These are phyloP conservation scores for Conomelus anceps DNA, from an alignment of 2,888 invertebrate genomes.

Conservation along the genomic window DNA sequence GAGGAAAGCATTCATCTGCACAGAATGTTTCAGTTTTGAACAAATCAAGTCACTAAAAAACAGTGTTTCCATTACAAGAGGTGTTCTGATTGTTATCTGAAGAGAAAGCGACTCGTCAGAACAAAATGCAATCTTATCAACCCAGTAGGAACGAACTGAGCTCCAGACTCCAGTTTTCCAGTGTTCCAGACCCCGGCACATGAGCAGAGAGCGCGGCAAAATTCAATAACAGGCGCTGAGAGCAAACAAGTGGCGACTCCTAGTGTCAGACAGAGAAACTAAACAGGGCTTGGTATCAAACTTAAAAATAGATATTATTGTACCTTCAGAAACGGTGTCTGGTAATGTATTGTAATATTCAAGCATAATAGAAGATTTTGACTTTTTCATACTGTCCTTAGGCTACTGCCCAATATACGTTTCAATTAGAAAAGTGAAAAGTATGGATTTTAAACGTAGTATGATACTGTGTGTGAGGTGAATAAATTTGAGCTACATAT, in stretches of 20 bases:
- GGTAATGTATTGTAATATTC: too few relatives aligned
- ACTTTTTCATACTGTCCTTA: too few relatives aligned
- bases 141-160: neutral
- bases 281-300: neutral
- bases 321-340: too few relatives aligned
- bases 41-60: neutral
- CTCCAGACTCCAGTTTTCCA: neutral
- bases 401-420: too few relatives aligned
- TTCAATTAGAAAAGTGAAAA: too few relatives aligned
- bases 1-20: neutral
- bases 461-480: too few relatives aligned
- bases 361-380: too few relatives aligned
- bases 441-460: too few relatives aligned
- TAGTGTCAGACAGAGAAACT: neutral
- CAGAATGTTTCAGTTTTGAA: neutral
- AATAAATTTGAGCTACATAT: too few relatives aligned
- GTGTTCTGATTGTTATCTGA: neutral
- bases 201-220: neutral
- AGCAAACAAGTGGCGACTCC: neutral
- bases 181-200: neutral
- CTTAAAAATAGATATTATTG: neutral
- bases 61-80: constrained; percentile 13
- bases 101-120: neutral
- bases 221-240: neutral
- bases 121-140: neutral